Percentiles rank a stretch among this genome's conserved stretches.
phyloP scores from a whole-genome alignment of 2,113 vertebrate genomes.

The Rafetus swinhoei region DNA sequence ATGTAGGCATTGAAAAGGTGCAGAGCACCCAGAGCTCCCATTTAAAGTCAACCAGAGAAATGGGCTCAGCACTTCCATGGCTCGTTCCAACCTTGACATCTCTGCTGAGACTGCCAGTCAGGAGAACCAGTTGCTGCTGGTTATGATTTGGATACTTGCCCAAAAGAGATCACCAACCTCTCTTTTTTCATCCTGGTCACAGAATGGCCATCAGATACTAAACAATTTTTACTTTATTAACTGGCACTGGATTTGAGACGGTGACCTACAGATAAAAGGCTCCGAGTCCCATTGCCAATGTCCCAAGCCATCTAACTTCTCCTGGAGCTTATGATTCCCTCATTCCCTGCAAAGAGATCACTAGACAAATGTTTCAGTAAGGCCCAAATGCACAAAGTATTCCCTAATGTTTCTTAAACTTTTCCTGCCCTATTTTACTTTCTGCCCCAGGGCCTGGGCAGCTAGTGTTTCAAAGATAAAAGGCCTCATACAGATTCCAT shows the following conservation, averaged over 20 bases:
- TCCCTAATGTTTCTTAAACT: constrained; percentile 34
- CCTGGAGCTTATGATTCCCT: rapidly evolving
- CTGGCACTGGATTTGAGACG: background rate
- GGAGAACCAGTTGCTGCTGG: background rate
- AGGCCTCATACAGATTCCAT: constrained; percentile 34
- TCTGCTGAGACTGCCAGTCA: background rate
- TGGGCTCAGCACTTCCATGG: background rate
- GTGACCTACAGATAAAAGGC: background rate
- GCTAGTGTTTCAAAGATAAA: constrained; percentile 30
- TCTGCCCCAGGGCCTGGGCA: constrained; percentile 43
- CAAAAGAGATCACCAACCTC: rapidly evolving
- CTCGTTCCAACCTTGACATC: background rate
- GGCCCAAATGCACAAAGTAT: constrained; percentile 33
- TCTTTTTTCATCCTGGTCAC: background rate
- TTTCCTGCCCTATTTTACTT: constrained; percentile 48
- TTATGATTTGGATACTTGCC: background rate
- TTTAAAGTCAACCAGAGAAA: background rate
- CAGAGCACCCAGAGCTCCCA: background rate
- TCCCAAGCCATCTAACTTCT: background rate
- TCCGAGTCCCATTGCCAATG: background rate
- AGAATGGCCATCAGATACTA: rapidly evolving
- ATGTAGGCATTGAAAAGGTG: background rate
- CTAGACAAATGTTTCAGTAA: background rate
- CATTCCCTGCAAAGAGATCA: constrained; percentile 34
- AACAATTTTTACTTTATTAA: background rate